Conservation (phyloP, 2,888 invertebrate species). For the Arge pagana region DNA sequence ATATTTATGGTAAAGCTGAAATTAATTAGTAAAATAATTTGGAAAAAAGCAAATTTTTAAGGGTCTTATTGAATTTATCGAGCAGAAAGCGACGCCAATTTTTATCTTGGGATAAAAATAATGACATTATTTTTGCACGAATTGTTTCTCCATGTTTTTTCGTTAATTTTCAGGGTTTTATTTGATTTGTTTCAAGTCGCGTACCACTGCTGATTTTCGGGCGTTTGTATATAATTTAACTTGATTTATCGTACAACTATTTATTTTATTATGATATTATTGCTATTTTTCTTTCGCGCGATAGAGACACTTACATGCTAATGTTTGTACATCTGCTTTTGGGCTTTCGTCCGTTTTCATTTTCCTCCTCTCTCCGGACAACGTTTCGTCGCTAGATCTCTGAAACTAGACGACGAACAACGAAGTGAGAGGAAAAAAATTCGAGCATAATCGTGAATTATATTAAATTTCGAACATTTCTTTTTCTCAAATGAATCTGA, state of each 20-base stretch:
- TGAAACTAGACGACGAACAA: too few relatives aligned
- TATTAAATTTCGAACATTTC: not conserved
- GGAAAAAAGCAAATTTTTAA: too few relatives aligned
- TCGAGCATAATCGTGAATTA: not conserved
- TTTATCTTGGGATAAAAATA: too few relatives aligned
- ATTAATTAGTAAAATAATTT: too few relatives aligned
- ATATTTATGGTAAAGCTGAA: too few relatives aligned
- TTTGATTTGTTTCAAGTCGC: constrained; percentile 15
- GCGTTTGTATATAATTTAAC: constrained; percentile 25
- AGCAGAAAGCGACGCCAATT: too few relatives aligned
- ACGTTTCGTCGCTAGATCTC: too few relatives aligned
- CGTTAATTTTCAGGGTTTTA: too few relatives aligned
- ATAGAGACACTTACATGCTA: constrained; percentile 33
- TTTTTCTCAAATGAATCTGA: not conserved
- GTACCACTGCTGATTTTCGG: constrained; percentile 36
- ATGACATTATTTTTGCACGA: too few relatives aligned
- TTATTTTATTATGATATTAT: constrained; percentile 43
- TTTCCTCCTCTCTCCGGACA: too few relatives aligned
- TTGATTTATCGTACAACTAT: constrained; percentile 39
- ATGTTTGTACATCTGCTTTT: constrained; percentile 48
- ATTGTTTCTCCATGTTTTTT: too few relatives aligned
- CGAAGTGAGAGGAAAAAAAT: not conserved
- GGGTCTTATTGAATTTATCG: too few relatives aligned
- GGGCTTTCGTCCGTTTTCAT: constrained; percentile 33
- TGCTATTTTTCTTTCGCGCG: constrained; percentile 48